Percentiles rank a stretch among this genome's conserved stretches.
Conservation (phyloP, 2,113 vertebrate genomes). For the Otolemur garnettii region DNA sequence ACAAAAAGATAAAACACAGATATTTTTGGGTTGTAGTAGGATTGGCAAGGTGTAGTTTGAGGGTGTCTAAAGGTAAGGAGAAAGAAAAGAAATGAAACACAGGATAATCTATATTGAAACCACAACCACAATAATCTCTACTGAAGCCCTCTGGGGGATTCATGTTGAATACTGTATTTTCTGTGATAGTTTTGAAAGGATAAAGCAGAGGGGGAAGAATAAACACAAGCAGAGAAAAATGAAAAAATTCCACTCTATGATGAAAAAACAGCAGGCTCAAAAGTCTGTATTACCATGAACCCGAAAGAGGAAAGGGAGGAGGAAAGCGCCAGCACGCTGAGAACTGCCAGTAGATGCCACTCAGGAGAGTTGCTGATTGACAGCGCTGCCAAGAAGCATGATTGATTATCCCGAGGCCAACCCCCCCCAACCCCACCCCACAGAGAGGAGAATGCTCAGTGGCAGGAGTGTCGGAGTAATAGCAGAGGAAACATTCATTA, state of each 20-base stretch:
- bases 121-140: not conserved
- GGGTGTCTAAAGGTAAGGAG: not conserved
- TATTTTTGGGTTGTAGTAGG: not conserved
- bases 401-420: constrained; percentile 57
- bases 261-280: constrained; percentile 76
- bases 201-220: constrained; percentile 66
- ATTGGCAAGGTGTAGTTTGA: not conserved
- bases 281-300: constrained; percentile 51
- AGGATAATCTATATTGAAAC: constrained; percentile 55
- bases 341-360: constrained; percentile 47
- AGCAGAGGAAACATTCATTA: constrained; percentile 50
- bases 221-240: constrained; percentile 73
- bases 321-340: not conserved
- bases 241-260: constrained; percentile 69
- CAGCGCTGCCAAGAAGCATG: constrained; percentile 15
- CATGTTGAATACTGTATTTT: constrained; percentile 67
- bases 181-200: constrained; percentile 71
- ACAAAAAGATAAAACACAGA: not conserved
- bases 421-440: not conserved
- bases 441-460: not conserved
- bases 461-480: not conserved
- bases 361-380: constrained; percentile 66
- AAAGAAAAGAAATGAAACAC: not conserved
- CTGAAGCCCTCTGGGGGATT: constrained; percentile 46
- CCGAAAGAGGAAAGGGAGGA: not conserved